phyloP scores from a whole-genome alignment of 2,797 vertebrate species.

The Acanthiza pusilla region DNA sequence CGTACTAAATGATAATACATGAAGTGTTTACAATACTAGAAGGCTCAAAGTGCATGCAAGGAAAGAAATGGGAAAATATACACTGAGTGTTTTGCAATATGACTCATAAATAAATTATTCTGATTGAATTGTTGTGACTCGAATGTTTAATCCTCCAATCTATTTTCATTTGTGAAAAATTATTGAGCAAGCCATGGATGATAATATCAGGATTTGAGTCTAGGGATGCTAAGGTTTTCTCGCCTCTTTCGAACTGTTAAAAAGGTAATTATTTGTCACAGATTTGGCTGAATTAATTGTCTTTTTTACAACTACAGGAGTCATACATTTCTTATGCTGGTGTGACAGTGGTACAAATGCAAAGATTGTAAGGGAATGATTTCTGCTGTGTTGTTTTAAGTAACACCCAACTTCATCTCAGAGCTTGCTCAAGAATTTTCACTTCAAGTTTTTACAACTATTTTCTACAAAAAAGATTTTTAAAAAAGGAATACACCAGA shows the following conservation, averaged over 20 bases:
- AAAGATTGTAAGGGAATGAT: not conserved
- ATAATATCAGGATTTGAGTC: not conserved
- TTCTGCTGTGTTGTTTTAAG: not conserved
- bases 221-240: constrained; percentile 23
- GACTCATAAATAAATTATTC: constrained; percentile 69
- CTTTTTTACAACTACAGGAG: not conserved
- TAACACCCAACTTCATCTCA: not conserved
- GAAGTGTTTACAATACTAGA: constrained; percentile 49
- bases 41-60: constrained; percentile 45
- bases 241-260: not conserved
- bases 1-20: constrained; percentile 33
- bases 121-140: constrained; percentile 41
- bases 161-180: constrained; percentile 27
- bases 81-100: constrained; percentile 55
- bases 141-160: constrained; percentile 18
- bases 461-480: not conserved
- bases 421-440: not conserved
- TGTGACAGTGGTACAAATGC: not conserved
- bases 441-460: not conserved
- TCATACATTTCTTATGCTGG: not conserved
- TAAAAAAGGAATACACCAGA: not conserved
- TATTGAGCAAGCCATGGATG: not conserved
- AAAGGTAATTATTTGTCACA: constrained; percentile 19
- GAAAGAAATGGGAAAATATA: constrained; percentile 59
- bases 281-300: not conserved